Evolutionary conservation across 2,113 vertebrate species (phyloP).

Genomic region (Sapajus apella): DNA sequence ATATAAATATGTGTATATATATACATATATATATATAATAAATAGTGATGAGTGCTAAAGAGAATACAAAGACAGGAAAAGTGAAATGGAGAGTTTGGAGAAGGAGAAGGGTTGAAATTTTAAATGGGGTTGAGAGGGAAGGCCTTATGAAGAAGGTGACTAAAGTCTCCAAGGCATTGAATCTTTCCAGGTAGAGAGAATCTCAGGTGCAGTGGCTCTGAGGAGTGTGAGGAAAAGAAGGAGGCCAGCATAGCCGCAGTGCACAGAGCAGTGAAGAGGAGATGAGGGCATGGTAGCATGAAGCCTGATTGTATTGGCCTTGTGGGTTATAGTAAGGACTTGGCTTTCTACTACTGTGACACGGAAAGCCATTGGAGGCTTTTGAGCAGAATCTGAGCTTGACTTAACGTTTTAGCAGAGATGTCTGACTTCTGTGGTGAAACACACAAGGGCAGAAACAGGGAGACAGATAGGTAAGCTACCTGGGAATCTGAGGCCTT

Average conservation of each 20-base stretch:
- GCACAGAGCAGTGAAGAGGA: neutral
- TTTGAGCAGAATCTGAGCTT: neutral
- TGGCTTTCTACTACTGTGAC: neutral
- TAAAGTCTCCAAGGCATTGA: neutral
- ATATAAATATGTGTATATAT: neutral
- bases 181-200: neutral
- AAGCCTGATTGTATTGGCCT: neutral
- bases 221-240: neutral
- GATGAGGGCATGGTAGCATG: accelerated
- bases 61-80: neutral
- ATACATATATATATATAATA: neutral
- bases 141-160: neutral
- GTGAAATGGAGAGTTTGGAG: neutral
- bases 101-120: neutral
- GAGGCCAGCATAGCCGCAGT: no score
- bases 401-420: neutral
- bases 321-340: neutral
- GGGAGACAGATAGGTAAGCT: no score
- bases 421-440: neutral
- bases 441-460: neutral
- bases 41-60: neutral
- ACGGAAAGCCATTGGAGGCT: neutral
- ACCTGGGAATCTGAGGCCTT: neutral
- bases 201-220: no score
- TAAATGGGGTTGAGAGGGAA: neutral